A percentile compares a stretch with the other conserved stretches of the same genome.
Conservation (phyloP, 1,140 invertebrate genomes). For the Pogonomyrmex barbatus region DNA sequence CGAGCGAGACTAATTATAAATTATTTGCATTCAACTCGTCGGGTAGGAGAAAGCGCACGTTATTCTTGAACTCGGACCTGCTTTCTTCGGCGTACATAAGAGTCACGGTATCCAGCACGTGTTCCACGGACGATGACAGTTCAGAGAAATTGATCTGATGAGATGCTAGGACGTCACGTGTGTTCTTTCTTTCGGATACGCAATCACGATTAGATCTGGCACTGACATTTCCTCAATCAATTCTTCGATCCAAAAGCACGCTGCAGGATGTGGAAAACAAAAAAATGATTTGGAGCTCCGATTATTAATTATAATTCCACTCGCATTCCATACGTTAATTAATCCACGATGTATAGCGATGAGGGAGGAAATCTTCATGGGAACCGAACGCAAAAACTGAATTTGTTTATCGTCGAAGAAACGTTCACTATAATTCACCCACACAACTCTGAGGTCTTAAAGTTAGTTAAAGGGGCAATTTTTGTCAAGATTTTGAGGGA, state of each 20-base stretch:
- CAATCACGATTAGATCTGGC: neutral
- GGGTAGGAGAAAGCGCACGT: constrained; percentile 10
- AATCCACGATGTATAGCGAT: neutral
- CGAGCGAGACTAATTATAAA: neutral
- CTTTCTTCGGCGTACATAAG: neutral
- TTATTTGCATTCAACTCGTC: constrained; percentile 35
- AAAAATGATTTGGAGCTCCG: neutral
- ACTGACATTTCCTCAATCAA: neutral
- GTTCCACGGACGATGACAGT: constrained; percentile 8
- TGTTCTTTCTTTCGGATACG: neutral
- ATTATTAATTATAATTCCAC: neutral
- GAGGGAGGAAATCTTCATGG: neutral
- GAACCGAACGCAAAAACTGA: neutral
- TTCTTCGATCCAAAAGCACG: neutral
- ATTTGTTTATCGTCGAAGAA: neutral
- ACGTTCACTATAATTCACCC: neutral
- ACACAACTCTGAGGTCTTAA: neutral
- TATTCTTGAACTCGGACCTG: constrained; percentile 18
- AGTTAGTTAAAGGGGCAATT: neutral
- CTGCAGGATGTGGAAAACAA: neutral
- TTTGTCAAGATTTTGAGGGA: neutral
- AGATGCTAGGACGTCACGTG: neutral
- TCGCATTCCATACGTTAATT: neutral
- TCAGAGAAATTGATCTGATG: neutral
- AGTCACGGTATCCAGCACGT: constrained; percentile 25